Evolutionary conservation across 2,797 vertebrate species (phyloP).

Genomic region (Bradypodion ventrale): DNA sequence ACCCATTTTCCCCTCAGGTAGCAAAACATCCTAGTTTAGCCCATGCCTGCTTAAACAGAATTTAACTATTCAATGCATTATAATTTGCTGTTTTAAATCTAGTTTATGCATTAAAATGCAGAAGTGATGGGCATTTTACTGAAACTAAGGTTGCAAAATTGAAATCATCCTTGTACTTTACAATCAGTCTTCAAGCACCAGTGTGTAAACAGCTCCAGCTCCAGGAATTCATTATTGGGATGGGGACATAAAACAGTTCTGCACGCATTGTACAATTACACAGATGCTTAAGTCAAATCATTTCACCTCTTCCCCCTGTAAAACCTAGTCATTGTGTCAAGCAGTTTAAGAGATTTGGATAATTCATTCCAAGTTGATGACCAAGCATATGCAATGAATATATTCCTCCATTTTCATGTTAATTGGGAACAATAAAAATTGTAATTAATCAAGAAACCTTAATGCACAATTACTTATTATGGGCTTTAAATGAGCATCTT

Average conservation of each 20-base stretch:
- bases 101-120: not conserved
- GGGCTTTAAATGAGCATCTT: conserved; percentile 32
- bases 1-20: not conserved
- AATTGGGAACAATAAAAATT: conserved; percentile 38
- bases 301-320: conserved; percentile 44
- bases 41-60: not conserved
- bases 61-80: not conserved
- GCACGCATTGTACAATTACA: not conserved
- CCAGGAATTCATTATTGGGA: conserved; percentile 40
- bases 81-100: conserved; percentile 11
- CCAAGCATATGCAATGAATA: conserved; percentile 17
- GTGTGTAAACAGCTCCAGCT: conserved; percentile 30
- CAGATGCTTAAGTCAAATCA: conserved; percentile 6
- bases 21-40: not conserved
- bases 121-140: conserved; percentile 40
- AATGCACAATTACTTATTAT: conserved; percentile 38
- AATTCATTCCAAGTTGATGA: conserved; percentile 14
- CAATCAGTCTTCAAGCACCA: not conserved
- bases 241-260: conserved; percentile 43
- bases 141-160: not conserved
- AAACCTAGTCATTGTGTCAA: conserved; percentile 30
- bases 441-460: conserved; percentile 41
- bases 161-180: conserved; percentile 3
- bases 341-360: conserved; percentile 34
- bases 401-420: conserved; percentile 43